Percentiles rank a stretch among this genome's conserved stretches.
Evolutionary conservation across 2,888 invertebrate species (phyloP).

Genomic region (Nomada ruficornis): DNA sequence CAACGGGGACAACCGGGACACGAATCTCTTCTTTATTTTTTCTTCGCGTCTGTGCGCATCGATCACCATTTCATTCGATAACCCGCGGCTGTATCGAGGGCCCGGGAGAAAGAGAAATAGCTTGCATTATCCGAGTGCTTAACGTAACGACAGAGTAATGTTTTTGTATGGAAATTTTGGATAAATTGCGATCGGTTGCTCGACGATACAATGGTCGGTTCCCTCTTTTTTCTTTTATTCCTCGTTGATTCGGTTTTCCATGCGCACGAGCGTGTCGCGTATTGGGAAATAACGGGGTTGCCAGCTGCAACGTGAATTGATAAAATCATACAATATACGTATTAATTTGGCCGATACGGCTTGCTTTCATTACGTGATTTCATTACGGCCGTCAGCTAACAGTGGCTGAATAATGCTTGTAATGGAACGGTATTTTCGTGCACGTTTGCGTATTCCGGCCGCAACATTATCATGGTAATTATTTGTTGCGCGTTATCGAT

Average conservation of each 20-base stretch:
- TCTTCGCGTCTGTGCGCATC: neutral
- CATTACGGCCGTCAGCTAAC: slow-evolving; percentile 43
- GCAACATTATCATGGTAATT: slow-evolving; percentile 49
- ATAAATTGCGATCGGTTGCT: slow-evolving; percentile 8
- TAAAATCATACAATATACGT: slow-evolving; percentile 51
- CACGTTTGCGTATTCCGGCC: slow-evolving; percentile 9
- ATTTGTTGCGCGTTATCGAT: slow-evolving; percentile 26
- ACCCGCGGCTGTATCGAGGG: too few relatives aligned
- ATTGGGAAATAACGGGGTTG: slow-evolving; percentile 37
- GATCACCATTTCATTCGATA: neutral
- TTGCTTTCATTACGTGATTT: slow-evolving; percentile 52
- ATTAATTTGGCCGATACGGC: slow-evolving; percentile 43
- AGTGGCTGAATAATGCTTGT: slow-evolving; percentile 53
- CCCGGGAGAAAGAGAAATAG: neutral
- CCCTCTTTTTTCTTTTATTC: neutral
- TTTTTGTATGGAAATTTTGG: slow-evolving; percentile 13
- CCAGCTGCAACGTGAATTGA: slow-evolving; percentile 37
- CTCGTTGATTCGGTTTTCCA: neutral
- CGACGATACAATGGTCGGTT: neutral
- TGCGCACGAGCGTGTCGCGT: neutral
- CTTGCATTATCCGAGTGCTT: neutral
- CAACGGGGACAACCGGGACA: neutral
- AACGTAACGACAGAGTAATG: neutral
- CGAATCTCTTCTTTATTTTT: neutral
- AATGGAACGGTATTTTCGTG: slow-evolving; percentile 49